Evolutionary conservation across 1,140 invertebrate species (phyloP), one percentile per base, ranked within the genome.

Genomic region (Mycetomoellerius zeteki): DNA sequence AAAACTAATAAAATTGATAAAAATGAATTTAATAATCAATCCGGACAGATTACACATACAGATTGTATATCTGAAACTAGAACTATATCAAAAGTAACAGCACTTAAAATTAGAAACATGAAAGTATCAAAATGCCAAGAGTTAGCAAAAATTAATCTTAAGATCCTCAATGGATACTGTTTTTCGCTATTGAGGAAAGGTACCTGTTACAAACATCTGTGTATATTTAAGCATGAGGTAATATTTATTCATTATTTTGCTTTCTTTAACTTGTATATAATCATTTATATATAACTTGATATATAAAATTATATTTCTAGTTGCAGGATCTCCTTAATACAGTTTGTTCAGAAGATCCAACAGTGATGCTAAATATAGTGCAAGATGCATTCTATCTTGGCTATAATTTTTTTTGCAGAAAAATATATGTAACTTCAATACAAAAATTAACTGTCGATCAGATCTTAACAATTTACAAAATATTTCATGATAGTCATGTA

Each of bases 161-260:
- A 10, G 0, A 24, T 10, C 60, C 21, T 80, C 54, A 5, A 0
- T 0, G 72, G 81, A 5, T 78, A 52, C 24, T 90, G 88, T 64
- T 88, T 37, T 60, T 0, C 0, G 0, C 3, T 0, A 1, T 58
- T 89, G 10, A 67, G 0, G 2, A 12, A 0, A 1, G 50, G 30
- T 12, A 3, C 0, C 1, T 90, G 86, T 58, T 0, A 4, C 6
- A 72, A 0, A n/a, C 8, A 0, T 0, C 0, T 0, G 0, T 91
- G 90, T 43, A 1, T 0, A 30, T 91, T n/a, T 4, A 27, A 43
- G 0, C 86, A 90, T 37, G 3, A 88, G 1, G 90, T 90, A 43
- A 84, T 54, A 62, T 4, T 30, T 50, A 43, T 76, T 33, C 16
- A 14, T 37, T 27, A 52, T 30, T 76, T 62, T 81, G 1, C 47